A percentile compares a stretch with the other conserved stretches of the same genome.
Conservation (phyloP, 2,113 vertebrate species). For the Phylloscopus trochiloides region DNA sequence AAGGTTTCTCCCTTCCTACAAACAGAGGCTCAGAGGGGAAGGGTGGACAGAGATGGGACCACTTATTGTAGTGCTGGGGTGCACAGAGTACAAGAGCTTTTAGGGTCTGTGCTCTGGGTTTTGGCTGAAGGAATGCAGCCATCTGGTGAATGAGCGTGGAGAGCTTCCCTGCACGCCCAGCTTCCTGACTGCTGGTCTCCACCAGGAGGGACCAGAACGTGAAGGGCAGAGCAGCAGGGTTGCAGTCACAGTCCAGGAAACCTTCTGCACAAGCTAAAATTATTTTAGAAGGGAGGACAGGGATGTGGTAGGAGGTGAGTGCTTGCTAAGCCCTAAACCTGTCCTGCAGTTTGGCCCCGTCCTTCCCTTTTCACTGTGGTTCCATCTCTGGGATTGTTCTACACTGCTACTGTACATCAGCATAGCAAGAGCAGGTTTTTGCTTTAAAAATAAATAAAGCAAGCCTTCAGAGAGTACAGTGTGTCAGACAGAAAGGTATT, state of each 20-base stretch:
- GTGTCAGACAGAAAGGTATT: background rate
- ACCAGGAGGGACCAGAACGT: background rate
- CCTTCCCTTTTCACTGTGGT: background rate
- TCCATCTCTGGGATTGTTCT: background rate
- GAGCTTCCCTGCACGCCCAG: background rate
- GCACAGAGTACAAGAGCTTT: fast-evolving
- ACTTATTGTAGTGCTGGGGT: background rate
- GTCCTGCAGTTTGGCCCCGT: slow-evolving; percentile 45
- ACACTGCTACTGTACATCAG: background rate
- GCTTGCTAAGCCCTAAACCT: background rate
- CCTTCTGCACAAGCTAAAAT: background rate
- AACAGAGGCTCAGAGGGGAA: background rate
- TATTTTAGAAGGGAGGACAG: background rate
- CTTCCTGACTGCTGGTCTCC: background rate
- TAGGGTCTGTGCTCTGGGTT: background rate
- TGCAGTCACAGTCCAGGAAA: background rate
- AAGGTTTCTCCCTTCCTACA: background rate
- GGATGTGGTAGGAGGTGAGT: background rate
- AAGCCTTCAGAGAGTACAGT: background rate
- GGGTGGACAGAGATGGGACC: background rate
- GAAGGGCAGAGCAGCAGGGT: background rate
- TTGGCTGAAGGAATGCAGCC: background rate
- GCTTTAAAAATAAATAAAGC: background rate
- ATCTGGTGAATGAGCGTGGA: background rate
- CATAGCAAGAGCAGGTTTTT: background rate